Evolutionary conservation across 2,113 vertebrate species (phyloP).

Genomic region (Clupea harengus): DNA sequence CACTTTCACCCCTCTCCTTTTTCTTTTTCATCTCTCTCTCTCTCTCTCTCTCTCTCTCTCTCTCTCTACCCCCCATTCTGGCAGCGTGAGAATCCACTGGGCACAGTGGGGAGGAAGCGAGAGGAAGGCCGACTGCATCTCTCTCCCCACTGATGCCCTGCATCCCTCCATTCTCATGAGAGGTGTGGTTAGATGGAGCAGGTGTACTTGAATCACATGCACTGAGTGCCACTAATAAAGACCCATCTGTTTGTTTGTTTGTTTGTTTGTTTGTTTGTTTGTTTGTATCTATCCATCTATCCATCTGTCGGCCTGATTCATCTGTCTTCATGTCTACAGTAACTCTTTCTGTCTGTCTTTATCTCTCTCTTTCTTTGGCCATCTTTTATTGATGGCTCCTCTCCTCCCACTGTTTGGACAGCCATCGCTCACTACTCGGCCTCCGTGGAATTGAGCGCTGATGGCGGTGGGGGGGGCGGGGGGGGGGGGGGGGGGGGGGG

Average conservation of each 20-base stretch:
- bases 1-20: no score
- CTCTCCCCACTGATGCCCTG: no score
- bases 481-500: neutral
- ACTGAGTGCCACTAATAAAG: no score
- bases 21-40: neutral
- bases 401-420: constrained; percentile 18
- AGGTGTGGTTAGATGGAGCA: neutral
- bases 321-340: neutral
- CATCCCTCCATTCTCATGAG: neutral
- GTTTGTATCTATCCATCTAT: neutral
- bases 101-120: neutral
- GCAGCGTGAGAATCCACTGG: no score
- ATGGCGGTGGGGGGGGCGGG: neutral
- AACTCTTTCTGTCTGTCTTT: neutral
- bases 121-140: no score
- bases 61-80: no score
- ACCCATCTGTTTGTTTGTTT: neutral
- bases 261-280: neutral
- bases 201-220: neutral
- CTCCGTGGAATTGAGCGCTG: neutral
- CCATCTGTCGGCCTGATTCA: neutral
- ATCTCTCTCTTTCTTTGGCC: neutral
- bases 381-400: constrained; percentile 22
- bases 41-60: neutral
- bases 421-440: neutral